Conservation (phyloP, 2,888 invertebrate species). For the Tupiocoris notatus region DNA sequence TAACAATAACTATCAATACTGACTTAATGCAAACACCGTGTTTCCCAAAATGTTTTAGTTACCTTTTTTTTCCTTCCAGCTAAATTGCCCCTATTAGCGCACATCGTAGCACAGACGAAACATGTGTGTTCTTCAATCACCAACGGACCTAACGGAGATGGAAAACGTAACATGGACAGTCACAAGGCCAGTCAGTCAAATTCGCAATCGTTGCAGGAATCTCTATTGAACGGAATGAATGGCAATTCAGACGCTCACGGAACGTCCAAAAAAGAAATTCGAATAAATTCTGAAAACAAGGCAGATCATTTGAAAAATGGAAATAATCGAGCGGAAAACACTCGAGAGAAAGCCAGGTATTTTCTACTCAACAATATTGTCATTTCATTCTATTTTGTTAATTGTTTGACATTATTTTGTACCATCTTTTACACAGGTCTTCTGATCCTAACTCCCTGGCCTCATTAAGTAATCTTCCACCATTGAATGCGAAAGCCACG, state of each 20-base stretch:
- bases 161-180: not conserved
- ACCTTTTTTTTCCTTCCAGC: no score
- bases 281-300: not conserved
- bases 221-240: not conserved
- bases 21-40: no score
- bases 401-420: not conserved
- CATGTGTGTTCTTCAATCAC: no score
- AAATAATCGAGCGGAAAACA: slow-evolving; percentile 12
- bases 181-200: not conserved
- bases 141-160: slow-evolving; percentile 39
- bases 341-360: slow-evolving; percentile 6
- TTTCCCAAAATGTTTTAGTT: no score
- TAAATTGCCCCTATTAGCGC: slow-evolving; percentile 12
- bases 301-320: slow-evolving; percentile 1
- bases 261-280: not conserved
- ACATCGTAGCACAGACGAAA: not conserved
- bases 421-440: slow-evolving; percentile 23
- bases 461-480: slow-evolving; percentile 48
- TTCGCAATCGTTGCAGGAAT: not conserved
- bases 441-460: slow-evolving; percentile 43
- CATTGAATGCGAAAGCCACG: slow-evolving; percentile 38
- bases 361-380: not conserved
- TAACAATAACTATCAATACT: no score
- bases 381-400: not conserved
- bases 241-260: not conserved